Evolutionary conservation across 2,113 vertebrate species (phyloP), one percentile per base, ranked within the genome.

Genomic region (Conger conger): DNA sequence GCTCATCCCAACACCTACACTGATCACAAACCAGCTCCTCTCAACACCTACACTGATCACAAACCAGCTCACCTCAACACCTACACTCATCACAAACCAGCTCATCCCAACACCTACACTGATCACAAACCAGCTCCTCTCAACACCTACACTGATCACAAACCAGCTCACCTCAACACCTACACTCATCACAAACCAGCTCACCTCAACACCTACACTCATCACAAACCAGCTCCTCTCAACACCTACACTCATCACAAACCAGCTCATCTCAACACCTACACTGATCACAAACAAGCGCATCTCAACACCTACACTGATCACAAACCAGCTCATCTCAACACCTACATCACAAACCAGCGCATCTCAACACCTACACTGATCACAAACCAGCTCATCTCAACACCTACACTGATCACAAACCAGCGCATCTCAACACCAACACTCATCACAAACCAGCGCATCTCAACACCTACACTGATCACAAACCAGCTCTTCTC

Each of bases 201-300:
- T n/a, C n/a, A n/a, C n/a, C n/a, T 73, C n/a, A 33, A 13, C 68
- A 63, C 68, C 27, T n/a, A 73, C 33, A 11, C 27, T 73, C 8
- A 73, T 33, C n/a, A 73, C 68, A 73, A 73, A 33, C 68, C 76
- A 37, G n/a, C n/a, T n/a, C n/a, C n/a, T n/a, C n/a, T 73, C n/a
- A 33, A 13, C 68, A 63, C 68, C 27, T n/a, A 73, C 33, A 11
- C 27, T 73, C 8, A 73, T 33, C n/a, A 73, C 68, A 73, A 73
- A 33, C 68, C 76, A 37, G n/a, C n/a, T n/a, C n/a, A n/a, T n/a
- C n/a, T 73, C n/a, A 33, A 13, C 68, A 63, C 68, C 27, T n/a
- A 73, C 33, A 11, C 27, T 73, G 3, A 73, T 33, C n/a, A 73
- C 68, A 73, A 73, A 33, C 68, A 35, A 37, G n/a, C n/a, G n/a